Base-by-base conservation (phyloP, 2,888 invertebrate genomes). In the Caenorhabditis sulstoni region DNA sequence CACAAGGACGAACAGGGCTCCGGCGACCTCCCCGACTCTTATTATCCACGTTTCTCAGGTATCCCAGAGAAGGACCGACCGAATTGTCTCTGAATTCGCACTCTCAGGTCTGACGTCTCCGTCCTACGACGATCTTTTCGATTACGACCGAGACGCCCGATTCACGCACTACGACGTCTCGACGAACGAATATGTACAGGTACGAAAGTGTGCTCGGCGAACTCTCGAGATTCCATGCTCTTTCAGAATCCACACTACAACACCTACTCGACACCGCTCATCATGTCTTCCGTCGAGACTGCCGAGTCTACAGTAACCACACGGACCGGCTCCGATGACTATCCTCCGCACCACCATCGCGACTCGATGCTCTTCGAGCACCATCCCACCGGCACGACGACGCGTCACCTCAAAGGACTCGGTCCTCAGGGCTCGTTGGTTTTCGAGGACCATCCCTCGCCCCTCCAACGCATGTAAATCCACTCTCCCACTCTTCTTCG, bases 121-220 rank as follows among this genome's bases (percentile, higher is more conserved):
- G 5, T 84, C 84, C 44, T 87, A 87, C 68, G 87, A 87, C 67
- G 87, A 87, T 59, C 53, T 87, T 20, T 84, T 87, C 55, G 86
- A 86, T 55, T 81, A 75, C 68, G 75, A 76, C 55, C 55, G 84
- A 20, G 81, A 81, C 50, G 77, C 77, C 7, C 23, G 77, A 35
- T 78, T 78, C 68, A 78, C 77, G 0, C 77, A 81, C 47, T 76
- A 77, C 44, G 77, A 81, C 41, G 65, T 65, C 29, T 71, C 77
- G 8, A 67, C 61, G 7, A 70, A 75, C 44, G 73, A 81, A 68
- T 81, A 77, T 65, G 70, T 81, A 18, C 81, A 61, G 73, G 81
- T 81, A 11, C 18, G 50, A 49, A 4, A 18, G n/a, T 39, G 23
- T 35, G n/a, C 47, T 14, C 23, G n/a, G n/a, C n/a, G n/a, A n/a